Evolutionary conservation across 2,113 vertebrate genomes (phyloP), one percentile per base, ranked within the genome.

Genomic region (Ammodytes dubius): DNA sequence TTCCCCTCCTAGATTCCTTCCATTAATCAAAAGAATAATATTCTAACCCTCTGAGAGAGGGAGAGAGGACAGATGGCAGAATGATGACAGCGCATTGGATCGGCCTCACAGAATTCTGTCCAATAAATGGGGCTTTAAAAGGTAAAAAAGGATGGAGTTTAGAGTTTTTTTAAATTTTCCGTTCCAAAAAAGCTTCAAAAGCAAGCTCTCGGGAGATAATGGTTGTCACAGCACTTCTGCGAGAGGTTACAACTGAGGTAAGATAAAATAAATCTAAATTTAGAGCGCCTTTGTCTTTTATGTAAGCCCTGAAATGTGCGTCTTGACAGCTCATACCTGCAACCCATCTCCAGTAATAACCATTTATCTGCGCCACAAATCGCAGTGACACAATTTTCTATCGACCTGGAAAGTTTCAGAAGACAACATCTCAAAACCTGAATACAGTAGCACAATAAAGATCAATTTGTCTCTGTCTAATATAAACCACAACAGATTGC

Each of bases 61-160:
- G 43, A 52, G n/a, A 54, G 61, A 13, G 69, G 73, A 87, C 86
- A 85, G 87, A 88, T 75, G 87, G 84, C 71, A 52, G 74, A 39
- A 43, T 5, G 81, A 83, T 64, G 82, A 57, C 68, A 70, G 77
- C 2, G 10, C 42, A 0, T 65, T 63, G 64, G 14, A 72, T 39
- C 40, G 19, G 78, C 61, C 19, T 42, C 64, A 69, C 35, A 59
- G 13, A 74, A 49, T 39, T 45, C 56, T 4, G 57, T 57, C 77
- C 72, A 66, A 66, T 11, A 4, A 81, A 81, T 3, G 45, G 8
- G 19, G 5, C 5, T 67, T 81, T 49, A 77, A 81, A 74, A 27
- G 35, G 17, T 70, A 74, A 50, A 82, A 54, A 45, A 27, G 27
- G 15, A 35, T n/a, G 43, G 56, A 49, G 2, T 27, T 27, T 27